phyloP scores from a whole-genome alignment of 2,113 vertebrate species.

The Lasiurus cinereus region DNA sequence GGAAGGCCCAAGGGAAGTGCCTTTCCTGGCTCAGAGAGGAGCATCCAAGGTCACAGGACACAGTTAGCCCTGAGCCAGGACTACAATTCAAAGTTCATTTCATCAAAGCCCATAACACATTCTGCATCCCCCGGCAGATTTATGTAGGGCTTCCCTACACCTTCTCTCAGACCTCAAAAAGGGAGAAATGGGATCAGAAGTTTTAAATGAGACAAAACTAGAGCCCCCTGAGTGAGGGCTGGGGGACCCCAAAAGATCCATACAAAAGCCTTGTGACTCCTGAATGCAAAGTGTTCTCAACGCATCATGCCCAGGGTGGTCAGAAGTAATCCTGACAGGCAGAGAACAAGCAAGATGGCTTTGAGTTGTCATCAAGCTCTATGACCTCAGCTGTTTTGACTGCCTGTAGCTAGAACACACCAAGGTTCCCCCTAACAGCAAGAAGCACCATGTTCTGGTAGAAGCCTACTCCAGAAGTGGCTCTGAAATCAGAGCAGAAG shows the following conservation, averaged over 20 bases:
- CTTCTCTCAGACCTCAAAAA: neutral
- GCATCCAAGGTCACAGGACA: neutral
- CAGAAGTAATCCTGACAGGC: neutral
- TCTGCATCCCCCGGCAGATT: accelerated
- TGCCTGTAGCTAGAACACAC: neutral
- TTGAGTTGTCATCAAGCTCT: neutral
- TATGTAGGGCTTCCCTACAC: too few relatives aligned
- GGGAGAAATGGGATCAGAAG: neutral
- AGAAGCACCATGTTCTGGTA: neutral
- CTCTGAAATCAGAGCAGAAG: neutral
- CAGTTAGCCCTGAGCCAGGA: neutral
- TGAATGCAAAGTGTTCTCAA: accelerated
- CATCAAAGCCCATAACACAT: neutral
- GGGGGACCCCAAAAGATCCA: too few relatives aligned
- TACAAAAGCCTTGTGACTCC: neutral
- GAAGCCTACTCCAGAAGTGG: neutral
- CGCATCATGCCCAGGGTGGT: too few relatives aligned
- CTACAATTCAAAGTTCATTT: neutral
- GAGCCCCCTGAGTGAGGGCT: neutral
- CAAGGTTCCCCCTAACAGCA: neutral
- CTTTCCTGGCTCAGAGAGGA: neutral
- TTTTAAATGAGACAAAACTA: neutral
- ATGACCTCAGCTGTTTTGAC: neutral
- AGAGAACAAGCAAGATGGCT: neutral
- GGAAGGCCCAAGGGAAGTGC: neutral